These are phyloP conservation scores for Trisateles emortualis DNA, from an alignment of 2,888 invertebrate species.

Conservation along the genomic window DNA sequence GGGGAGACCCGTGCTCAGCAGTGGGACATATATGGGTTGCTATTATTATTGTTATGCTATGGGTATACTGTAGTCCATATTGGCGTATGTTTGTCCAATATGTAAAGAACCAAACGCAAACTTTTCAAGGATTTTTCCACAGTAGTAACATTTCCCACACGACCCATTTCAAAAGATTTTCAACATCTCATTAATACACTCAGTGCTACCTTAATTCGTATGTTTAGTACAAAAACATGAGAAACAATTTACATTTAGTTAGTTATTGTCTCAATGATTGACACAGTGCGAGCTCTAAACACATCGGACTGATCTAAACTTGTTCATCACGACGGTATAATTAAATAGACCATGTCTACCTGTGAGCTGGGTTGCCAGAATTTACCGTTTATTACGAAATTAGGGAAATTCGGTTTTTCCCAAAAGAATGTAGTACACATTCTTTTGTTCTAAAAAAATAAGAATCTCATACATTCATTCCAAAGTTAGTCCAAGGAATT, in stretches of 20 bases:
- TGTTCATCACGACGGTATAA: conserved; percentile 72
- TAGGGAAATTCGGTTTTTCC: background rate
- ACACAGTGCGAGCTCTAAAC: conserved; percentile 55
- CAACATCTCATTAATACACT: background rate
- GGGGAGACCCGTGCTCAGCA: too few relatives aligned
- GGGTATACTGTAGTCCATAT: too few relatives aligned
- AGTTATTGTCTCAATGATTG: conserved; percentile 60
- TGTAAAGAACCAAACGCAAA: too few relatives aligned
- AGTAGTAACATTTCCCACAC: background rate
- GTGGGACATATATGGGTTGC: too few relatives aligned
- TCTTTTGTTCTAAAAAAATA: too few relatives aligned
- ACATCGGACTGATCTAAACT: conserved; percentile 62
- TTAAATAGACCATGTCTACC: conserved; percentile 63
- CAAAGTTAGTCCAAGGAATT: too few relatives aligned
- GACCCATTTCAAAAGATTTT: background rate
- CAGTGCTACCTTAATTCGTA: background rate
- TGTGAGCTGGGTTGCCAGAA: conserved; percentile 31
- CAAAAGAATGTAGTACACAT: too few relatives aligned
- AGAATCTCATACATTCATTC: too few relatives aligned
- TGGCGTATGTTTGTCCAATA: too few relatives aligned
- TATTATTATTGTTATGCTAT: too few relatives aligned
- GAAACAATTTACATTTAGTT: conserved; percentile 8
- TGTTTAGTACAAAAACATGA: background rate
- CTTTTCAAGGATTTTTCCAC: background rate
- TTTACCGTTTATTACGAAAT: background rate